Base-by-base conservation (phyloP, 2,797 vertebrate species). In the Oryzias dopingdopingensis region DNA sequence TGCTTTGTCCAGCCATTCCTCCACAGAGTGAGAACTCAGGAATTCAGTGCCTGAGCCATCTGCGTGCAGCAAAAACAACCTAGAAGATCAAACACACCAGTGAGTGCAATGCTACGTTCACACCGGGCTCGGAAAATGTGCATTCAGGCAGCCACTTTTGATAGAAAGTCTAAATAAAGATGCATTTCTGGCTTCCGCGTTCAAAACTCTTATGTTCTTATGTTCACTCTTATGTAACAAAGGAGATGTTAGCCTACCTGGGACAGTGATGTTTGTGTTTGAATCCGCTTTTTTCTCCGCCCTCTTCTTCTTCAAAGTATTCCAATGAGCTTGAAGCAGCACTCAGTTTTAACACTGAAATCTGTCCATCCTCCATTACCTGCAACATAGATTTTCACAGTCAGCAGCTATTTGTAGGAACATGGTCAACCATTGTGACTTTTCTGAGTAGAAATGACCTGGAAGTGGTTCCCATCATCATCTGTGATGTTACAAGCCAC, bases 41-140 rank as follows among this genome's bases (percentile, higher is more conserved):
- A 99, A 83, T 76, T 99, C 97, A 0, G 82, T 84, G 14, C 94
- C 95, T 7, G 96, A 96, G n/a, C 95, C 94, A 5, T 97, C 92
- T 0, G 77, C 73, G 1, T 91, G 84, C 62, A 94, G 46, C 22
- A 94, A 23, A 82, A 98, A 97, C 77, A 97, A 92, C 79, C 96
- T 98, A 62, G 0, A 74, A 72, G 29, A 70, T 43, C 65, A 51
- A 14, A 51, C 42, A 6, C 16, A 43, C 5, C 32, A 23, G 32
- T 37, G 32, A 37, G 32, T 37, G 32, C 3, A 37, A 37, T 37
- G 32, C 32, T 37, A 3, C 32, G 10, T 37, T 37, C 10, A 37
- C 32, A 37, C 32, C 10, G 3, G 32, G 32, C 29, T 8, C 7
- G 8, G 8, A 8, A 32, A 32, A 32, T 3, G 29, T 2, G 29